Evolutionary conservation across 2,888 invertebrate genomes (phyloP).

Genomic region (Spatulosminthurus flaviceps): DNA sequence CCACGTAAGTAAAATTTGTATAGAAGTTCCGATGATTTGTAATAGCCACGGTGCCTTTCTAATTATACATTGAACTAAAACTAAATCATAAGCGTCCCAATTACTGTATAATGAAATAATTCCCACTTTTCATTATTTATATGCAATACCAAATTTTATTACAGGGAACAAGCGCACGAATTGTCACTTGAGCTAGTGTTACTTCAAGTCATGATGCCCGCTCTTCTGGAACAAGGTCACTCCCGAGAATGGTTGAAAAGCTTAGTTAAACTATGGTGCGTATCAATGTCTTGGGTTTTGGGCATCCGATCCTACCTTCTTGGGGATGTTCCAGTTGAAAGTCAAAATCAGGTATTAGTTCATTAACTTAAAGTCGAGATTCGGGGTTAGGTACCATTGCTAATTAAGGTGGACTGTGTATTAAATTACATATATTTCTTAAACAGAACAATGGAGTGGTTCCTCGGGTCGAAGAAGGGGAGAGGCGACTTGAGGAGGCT

Average conservation of each 20-base stretch:
- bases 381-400: too few species aligned
- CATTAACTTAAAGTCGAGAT: too few species aligned
- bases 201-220: conserved; percentile 94
- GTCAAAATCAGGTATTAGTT: conserved; percentile 25
- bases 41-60: too few species aligned
- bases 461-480: not conserved
- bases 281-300: conserved; percentile 81
- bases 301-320: conserved; percentile 90
- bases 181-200: conserved; percentile 90
- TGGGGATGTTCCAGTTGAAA: conserved; percentile 72
- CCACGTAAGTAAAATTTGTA: conserved; percentile 64
- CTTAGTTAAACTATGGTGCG: conserved; percentile 87
- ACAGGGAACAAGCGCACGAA: conserved; percentile 78
- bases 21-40: not conserved
- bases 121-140: too few species aligned
- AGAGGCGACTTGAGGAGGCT: not conserved
- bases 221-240: conserved; percentile 94
- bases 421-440: not conserved
- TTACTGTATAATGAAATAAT: too few species aligned
- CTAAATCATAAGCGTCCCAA: too few species aligned
- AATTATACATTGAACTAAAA: too few species aligned
- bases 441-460: conserved; percentile 21
- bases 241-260: conserved; percentile 93
- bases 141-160: too few species aligned
- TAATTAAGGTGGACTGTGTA: not conserved